A percentile compares a stretch with the other conserved stretches of the same genome.
Evolutionary conservation across 2,888 invertebrate genomes (phyloP).

Genomic region (Hymenopus coronatus): DNA sequence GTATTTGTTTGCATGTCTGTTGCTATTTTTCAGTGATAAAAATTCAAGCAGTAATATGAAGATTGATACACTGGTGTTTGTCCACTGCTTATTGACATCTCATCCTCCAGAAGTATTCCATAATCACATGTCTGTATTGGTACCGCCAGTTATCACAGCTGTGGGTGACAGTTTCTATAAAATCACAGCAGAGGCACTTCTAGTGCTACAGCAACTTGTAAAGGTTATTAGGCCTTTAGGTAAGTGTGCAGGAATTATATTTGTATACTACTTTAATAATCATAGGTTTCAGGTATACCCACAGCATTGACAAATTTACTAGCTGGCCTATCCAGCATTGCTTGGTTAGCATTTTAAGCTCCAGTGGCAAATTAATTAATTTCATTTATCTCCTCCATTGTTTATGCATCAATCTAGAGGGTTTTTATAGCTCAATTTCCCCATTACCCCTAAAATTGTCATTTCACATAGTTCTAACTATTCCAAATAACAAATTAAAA

Average conservation of each 20-base stretch:
- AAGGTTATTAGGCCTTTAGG: constrained; percentile 88
- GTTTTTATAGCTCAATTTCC: too few species aligned
- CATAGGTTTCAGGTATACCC: too few species aligned
- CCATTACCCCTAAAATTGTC: too few species aligned
- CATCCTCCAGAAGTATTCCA: constrained; percentile 79
- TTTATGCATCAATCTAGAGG: too few species aligned
- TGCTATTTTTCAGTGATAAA: constrained; percentile 65
- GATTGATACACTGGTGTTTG: constrained; percentile 92
- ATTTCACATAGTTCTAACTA: too few species aligned
- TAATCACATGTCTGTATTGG: constrained; percentile 70
- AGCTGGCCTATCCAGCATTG: too few species aligned
- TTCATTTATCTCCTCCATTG: too few species aligned
- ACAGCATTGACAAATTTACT: too few species aligned
- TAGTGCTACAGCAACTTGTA: constrained; percentile 90
- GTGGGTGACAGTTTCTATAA: constrained; percentile 98
- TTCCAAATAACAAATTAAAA: too few species aligned
- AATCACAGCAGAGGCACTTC: constrained; percentile 93
- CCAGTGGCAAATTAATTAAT: too few species aligned
- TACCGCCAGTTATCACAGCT: constrained; percentile 82
- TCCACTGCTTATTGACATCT: constrained; percentile 77
- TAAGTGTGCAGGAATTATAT: constrained; percentile 40
- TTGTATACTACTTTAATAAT: neutral
- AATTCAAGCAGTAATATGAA: constrained; percentile 96
- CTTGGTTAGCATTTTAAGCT: too few species aligned
- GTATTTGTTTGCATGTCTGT: constrained; percentile 1